Evolutionary conservation across 2,113 vertebrate genomes (phyloP).

Genomic region (Sebastes fasciatus): DNA sequence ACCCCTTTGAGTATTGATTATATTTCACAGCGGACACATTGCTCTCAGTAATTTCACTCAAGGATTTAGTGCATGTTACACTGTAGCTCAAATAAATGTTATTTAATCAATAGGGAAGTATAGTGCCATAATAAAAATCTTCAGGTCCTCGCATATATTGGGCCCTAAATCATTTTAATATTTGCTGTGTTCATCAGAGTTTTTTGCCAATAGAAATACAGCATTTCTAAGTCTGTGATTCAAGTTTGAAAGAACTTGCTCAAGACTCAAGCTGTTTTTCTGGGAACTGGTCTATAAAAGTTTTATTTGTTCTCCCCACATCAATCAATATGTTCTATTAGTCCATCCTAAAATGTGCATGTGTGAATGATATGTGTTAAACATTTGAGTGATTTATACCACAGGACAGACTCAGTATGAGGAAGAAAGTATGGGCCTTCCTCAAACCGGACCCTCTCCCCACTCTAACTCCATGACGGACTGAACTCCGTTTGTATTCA

Average conservation of each 20-base stretch:
- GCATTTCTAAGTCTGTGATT: slow-evolving; percentile 33
- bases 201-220: slow-evolving; percentile 35
- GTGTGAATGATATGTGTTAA: not conserved
- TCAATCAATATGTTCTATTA: slow-evolving; percentile 1
- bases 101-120: slow-evolving; percentile 79
- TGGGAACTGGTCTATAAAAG: not conserved
- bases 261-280: not conserved
- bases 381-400: slow-evolving; percentile 13
- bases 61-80: slow-evolving; percentile 75
- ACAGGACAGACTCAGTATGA: slow-evolving; percentile 1
- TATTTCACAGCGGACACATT: slow-evolving; percentile 64
- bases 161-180: slow-evolving; percentile 61
- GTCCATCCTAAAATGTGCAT: not conserved
- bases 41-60: slow-evolving; percentile 74
- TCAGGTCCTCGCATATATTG: slow-evolving; percentile 50
- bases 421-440: not conserved
- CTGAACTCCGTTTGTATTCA: no score
- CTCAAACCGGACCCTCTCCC: no score
- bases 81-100: slow-evolving; percentile 80
- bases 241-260: slow-evolving; percentile 12
- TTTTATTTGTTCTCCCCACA: not conserved
- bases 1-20: slow-evolving; percentile 67
- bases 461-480: no score
- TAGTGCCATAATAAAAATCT: slow-evolving; percentile 71
- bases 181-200: slow-evolving; percentile 67